A percentile compares a stretch with the other conserved stretches of the same genome.
Conservation (phyloP, 30 jellyfish, hydroid and myxozoan genomes). For the Cassiopea xamachana region DNA sequence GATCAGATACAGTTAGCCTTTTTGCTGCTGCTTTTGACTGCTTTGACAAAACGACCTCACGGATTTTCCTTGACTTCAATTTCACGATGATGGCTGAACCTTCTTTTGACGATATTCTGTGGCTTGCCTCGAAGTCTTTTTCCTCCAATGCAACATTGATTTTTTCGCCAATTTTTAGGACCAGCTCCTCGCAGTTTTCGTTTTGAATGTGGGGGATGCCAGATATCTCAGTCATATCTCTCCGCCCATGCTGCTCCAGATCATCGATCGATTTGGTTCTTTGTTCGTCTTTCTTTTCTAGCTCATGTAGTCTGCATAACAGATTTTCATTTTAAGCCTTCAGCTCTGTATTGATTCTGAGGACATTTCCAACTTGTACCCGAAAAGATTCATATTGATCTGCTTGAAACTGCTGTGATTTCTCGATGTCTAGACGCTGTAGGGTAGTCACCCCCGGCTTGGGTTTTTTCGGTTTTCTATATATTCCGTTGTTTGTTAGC, state of each 20-base stretch:
- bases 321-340: too few relatives aligned
- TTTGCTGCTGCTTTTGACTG: not conserved
- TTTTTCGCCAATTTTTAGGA: not conserved
- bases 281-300: too few relatives aligned
- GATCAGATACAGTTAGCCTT: not conserved
- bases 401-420: too few relatives aligned
- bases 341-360: too few relatives aligned
- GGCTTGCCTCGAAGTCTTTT: not conserved
- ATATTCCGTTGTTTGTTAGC: too few relatives aligned
- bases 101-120: not conserved
- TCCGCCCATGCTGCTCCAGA: not conserved
- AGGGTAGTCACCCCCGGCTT: too few relatives aligned
- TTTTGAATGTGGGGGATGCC: not conserved
- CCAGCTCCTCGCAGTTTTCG: not conserved
- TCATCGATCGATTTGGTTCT: too few relatives aligned
- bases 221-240: not conserved
- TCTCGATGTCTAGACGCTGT: too few relatives aligned
- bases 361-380: too few relatives aligned
- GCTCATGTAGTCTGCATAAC: too few relatives aligned
- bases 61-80: not conserved
- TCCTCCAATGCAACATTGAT: not conserved
- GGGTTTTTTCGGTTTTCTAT: too few relatives aligned
- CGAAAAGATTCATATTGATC: too few relatives aligned
- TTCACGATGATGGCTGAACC: not conserved
- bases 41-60: not conserved